Conservation (phyloP, 2,888 invertebrate species). For the Pycnomerus fuliginosus region DNA sequence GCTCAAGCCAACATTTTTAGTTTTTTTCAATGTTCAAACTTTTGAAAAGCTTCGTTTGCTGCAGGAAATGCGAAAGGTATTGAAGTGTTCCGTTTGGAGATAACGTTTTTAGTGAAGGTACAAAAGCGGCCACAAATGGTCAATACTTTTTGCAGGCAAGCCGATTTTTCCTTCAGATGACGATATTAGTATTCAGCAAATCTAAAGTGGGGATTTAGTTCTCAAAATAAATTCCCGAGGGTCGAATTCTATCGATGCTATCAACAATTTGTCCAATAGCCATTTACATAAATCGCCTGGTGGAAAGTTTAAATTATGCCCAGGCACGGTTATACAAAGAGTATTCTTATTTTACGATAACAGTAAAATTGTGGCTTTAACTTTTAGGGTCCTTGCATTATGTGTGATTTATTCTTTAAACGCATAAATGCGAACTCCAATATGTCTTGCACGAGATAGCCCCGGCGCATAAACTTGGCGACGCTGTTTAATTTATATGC, state of each 20-base stretch:
- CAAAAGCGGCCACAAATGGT: no score
- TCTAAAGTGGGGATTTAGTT: constrained; percentile 36
- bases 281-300: constrained; percentile 37
- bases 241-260: constrained; percentile 36
- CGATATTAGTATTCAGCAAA: constrained; percentile 30
- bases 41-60: no score
- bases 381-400: constrained; percentile 7
- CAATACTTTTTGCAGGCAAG: no score
- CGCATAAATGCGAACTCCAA: constrained; percentile 8
- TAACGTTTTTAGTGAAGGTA: no score
- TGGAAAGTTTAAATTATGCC: constrained; percentile 28
- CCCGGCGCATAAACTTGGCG: constrained; percentile 4
- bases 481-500: constrained; percentile 31
- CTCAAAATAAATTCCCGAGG: constrained; percentile 32
- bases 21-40: no score
- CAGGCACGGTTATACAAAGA: constrained; percentile 17
- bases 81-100: no score
- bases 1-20: no score
- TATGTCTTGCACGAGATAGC: constrained; percentile 4
- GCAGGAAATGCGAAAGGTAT: no score
- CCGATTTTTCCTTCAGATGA: no score
- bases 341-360: constrained; percentile 12
- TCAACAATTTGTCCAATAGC: constrained; percentile 39
- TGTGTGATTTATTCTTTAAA: constrained; percentile 16
- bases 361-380: not conserved